Conservation (phyloP, 1,140 invertebrate genomes). For the Drosophila kohkoa region DNA sequence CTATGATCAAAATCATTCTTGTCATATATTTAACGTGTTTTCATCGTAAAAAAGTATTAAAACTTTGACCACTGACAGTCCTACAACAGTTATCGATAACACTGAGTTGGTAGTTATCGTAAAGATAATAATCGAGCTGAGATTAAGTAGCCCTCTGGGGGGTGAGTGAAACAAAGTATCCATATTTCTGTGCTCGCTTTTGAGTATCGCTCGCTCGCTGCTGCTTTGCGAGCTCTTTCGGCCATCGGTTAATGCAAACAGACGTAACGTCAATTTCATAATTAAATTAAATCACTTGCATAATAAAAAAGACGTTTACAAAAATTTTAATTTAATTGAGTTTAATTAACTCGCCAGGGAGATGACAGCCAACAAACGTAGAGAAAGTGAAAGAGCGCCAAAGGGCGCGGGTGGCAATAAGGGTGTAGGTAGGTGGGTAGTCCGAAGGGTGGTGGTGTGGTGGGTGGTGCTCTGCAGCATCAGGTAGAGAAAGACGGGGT, state of each 20-base stretch:
- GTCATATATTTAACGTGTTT: too few species aligned
- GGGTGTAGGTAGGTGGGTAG: background rate
- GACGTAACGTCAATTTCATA: conserved; percentile 79
- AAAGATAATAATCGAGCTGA: background rate
- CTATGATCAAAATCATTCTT: too few species aligned
- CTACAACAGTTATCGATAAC: too few species aligned
- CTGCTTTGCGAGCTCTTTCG: conserved; percentile 5
- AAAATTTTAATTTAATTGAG: conserved; percentile 83
- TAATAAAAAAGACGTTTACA: conserved; percentile 79
- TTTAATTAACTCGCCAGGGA: conserved; percentile 84
- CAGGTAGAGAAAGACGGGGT: background rate
- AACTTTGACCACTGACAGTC: too few species aligned
- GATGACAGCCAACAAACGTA: conserved; percentile 72
- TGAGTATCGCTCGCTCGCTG: background rate
- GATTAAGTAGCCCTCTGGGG: background rate
- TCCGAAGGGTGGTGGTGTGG: background rate
- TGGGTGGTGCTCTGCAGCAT: background rate
- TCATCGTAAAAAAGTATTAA: too few species aligned
- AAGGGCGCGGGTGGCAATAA: too few species aligned
- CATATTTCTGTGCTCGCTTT: too few species aligned
- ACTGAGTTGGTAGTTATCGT: too few species aligned
- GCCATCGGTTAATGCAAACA: conserved; percentile 56
- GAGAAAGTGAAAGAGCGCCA: conserved; percentile 23
- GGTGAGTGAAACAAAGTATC: background rate
- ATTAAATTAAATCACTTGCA: conserved; percentile 83